phyloP scores from a whole-genome alignment of 1,140 invertebrate genomes.

The Bombus waltoni region DNA sequence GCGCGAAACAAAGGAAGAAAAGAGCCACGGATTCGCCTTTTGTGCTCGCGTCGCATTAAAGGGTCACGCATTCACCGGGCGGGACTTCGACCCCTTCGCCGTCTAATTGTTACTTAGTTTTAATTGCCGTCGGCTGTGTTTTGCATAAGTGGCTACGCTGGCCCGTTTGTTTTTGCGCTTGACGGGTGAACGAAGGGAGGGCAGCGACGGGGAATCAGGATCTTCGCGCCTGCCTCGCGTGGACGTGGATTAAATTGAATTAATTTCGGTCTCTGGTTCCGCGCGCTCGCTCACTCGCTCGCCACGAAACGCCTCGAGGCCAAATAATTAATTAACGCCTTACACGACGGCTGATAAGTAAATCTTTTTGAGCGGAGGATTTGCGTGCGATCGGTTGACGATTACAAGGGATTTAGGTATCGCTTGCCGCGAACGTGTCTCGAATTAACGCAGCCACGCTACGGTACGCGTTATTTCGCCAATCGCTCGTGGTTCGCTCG shows the following conservation, averaged over 20 bases:
- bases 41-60: constrained; percentile 66
- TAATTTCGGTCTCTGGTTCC: constrained; percentile 69
- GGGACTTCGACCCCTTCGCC: constrained; percentile 66
- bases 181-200: constrained; percentile 41
- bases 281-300: constrained; percentile 1
- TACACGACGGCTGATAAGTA: constrained; percentile 66
- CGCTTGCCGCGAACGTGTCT: background rate
- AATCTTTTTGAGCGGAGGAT: constrained; percentile 62
- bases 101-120: constrained; percentile 78
- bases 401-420: constrained; percentile 10
- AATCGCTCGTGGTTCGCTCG: background rate
- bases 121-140: constrained; percentile 71
- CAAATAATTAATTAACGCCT: constrained; percentile 66
- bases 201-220: constrained; percentile 37
- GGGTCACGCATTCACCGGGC: constrained; percentile 72
- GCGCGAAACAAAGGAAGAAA: constrained; percentile 13
- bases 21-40: constrained; percentile 43
- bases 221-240: constrained; percentile 63
- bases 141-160: constrained; percentile 58
- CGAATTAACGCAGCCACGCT: background rate
- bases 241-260: constrained; percentile 76
- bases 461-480: too few species aligned
- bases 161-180: constrained; percentile 45
- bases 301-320: constrained; percentile 21
- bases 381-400: constrained; percentile 47